Base-by-base conservation (phyloP, 2,888 invertebrate species). In the Pimpla rufipes region DNA sequence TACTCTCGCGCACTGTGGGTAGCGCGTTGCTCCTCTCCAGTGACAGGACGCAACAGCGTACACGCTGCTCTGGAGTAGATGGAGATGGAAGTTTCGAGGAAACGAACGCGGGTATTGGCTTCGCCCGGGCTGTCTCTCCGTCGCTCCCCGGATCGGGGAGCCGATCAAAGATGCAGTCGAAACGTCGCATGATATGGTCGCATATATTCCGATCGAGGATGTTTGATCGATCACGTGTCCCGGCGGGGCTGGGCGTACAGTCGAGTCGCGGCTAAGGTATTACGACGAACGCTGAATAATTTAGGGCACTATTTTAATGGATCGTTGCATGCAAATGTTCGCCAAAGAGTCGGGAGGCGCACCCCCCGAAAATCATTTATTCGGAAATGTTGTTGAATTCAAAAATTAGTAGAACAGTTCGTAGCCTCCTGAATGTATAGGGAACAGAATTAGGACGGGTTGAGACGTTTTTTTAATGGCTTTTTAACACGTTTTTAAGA, bases 81-180 rank as follows among this genome's bases (percentile, higher is more conserved):
- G 47, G 57, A 77, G 71, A 59, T 67, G 62, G 37, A 45, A 37
- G 52, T 67, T 73, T 73, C 64, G 35, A 37, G 52, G 21, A 73
- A 68, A 37, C 35, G 21, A 64, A 73, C 42, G 52, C 6, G 52
- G 16, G 57, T 45, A 42, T 66, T 42, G 45, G 45, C 66, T 29
- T 16, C 57, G 59, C 59, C 16, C 40, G 59, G 50, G 75, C 42
- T 75, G 64, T 75, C 75, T 68, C 45, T 35, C 21, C 52, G 70
- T 80, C 70, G n/a, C n/a, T n/a, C 70, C 40, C 52, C 40, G 21
- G 55, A 40, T 16, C 21, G 47, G 21, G 47, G 18, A 79, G 45
- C 35, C 70, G 79, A 85, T 85, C 79, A 85, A 83, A 79, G 64
- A 83, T 85, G 81, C 74, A 73, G n/a, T 73, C 55, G 68, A 81